phyloP scores from a whole-genome alignment of 2,888 invertebrate genomes.

The Trissolcus japonicus region DNA sequence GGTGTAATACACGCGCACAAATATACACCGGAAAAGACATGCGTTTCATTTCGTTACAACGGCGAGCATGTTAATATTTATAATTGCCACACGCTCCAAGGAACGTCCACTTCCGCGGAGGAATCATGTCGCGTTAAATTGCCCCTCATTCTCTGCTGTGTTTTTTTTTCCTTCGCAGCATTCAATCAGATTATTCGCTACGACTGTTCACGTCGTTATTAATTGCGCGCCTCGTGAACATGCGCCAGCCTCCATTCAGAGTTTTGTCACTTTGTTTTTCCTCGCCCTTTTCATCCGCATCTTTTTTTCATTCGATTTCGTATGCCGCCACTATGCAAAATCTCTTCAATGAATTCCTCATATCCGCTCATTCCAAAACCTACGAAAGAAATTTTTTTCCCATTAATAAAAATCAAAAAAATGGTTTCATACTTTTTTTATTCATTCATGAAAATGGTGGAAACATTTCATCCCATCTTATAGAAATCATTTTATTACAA shows the following conservation, averaged over 20 bases:
- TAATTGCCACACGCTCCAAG: constrained; percentile 29
- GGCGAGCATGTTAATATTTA: constrained; percentile 50
- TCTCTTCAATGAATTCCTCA: not conserved
- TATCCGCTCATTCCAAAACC: not conserved
- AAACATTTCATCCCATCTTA: no score
- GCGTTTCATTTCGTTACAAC: constrained; percentile 44
- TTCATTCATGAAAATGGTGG: no score
- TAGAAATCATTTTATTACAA: no score
- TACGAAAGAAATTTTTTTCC: no score
- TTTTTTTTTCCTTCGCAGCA: constrained; percentile 21
- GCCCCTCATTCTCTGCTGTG: not conserved
- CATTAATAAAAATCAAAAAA: no score
- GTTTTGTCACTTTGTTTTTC: constrained; percentile 12
- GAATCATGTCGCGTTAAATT: constrained; percentile 40
- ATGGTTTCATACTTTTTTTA: not conserved
- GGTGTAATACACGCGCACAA: constrained; percentile 47
- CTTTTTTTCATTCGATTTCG: constrained; percentile 4
- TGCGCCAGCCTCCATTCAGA: constrained; percentile 8
- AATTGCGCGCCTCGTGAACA: constrained; percentile 17
- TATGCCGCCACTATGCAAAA: not conserved
- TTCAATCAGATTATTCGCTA: constrained; percentile 40
- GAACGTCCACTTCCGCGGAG: constrained; percentile 44
- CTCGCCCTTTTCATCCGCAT: constrained; percentile 1
- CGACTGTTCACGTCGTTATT: constrained; percentile 32
- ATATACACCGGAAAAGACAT: constrained; percentile 52